phyloP scores from a whole-genome alignment of 2,797 vertebrate genomes.

The Propithecus perrieri region DNA sequence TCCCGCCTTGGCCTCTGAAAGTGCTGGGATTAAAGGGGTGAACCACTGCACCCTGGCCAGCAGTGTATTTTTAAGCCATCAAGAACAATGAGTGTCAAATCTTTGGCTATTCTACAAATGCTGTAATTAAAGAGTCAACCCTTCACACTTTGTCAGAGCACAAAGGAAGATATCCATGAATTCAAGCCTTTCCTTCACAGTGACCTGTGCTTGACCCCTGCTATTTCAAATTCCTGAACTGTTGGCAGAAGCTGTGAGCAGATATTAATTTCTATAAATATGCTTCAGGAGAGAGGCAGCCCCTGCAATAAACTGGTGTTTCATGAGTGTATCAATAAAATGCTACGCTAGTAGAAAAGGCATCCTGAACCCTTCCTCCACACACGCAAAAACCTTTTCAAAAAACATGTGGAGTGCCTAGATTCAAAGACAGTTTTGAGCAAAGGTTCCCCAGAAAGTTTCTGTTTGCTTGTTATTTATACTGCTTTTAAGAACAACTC shows the following conservation, averaged over 20 bases:
- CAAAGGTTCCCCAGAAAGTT: not conserved
- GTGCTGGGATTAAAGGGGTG: not conserved
- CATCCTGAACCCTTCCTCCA: not conserved
- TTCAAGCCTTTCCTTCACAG: not conserved
- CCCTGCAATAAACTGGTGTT: not conserved
- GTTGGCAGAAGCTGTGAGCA: not conserved
- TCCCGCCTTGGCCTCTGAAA: not conserved
- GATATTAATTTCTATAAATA: slow-evolving; percentile 54
- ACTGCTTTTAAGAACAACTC: not conserved
- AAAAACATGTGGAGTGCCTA: not conserved
- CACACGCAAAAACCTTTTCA: not conserved
- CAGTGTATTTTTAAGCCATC: slow-evolving; percentile 24
- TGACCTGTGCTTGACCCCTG: not conserved
- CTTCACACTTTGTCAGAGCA: not conserved
- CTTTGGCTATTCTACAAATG: not conserved
- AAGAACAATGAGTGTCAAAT: not conserved
- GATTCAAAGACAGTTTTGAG: not conserved
- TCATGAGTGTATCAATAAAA: not conserved
- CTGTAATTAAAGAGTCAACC: not conserved
- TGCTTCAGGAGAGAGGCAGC: not conserved
- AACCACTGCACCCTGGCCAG: not conserved
- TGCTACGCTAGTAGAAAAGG: not conserved
- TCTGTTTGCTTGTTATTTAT: not conserved
- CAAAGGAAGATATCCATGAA: not conserved
- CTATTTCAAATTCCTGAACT: slow-evolving; percentile 49